A percentile compares a stretch with the other conserved stretches of the same genome.
Conservation (phyloP, 2,888 invertebrate genomes). For the Monopis laevigella region DNA sequence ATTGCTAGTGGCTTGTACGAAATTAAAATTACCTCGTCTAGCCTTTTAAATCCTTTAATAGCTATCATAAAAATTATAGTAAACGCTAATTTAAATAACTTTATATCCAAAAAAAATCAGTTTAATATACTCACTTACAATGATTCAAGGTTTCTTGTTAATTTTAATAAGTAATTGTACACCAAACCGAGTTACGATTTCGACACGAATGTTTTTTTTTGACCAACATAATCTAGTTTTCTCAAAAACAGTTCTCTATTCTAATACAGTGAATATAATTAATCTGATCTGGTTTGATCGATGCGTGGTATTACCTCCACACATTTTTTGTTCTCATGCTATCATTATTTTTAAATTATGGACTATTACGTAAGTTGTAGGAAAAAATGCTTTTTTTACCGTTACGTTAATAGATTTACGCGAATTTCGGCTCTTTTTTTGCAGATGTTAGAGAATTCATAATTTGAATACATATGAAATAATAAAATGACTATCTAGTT, state of each 20-base stretch:
- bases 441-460: too few species aligned
- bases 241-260: slow-evolving; percentile 64
- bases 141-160: slow-evolving; percentile 45
- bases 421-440: slow-evolving; percentile 46
- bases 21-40: too few species aligned
- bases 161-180: slow-evolving; percentile 62
- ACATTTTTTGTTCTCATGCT: slow-evolving; percentile 19
- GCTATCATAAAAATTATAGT: too few species aligned
- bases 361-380: slow-evolving; percentile 44
- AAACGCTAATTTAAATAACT: too few species aligned
- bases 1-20: too few species aligned
- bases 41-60: too few species aligned
- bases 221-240: slow-evolving; percentile 56
- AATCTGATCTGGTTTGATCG: slow-evolving; percentile 58
- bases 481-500: too few species aligned
- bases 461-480: too few species aligned
- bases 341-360: slow-evolving; percentile 62
- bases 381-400: slow-evolving; percentile 3
- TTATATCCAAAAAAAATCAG: too few species aligned
- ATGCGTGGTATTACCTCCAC: slow-evolving; percentile 49
- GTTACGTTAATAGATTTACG: slow-evolving; percentile 35
- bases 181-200: slow-evolving; percentile 41
- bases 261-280: slow-evolving; percentile 62
- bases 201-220: slow-evolving; percentile 49
- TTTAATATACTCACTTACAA: too few species aligned